These are phyloP conservation scores for Deilephila porcellus DNA, from an alignment of 2,888 invertebrate genomes.

Conservation along the genomic window DNA sequence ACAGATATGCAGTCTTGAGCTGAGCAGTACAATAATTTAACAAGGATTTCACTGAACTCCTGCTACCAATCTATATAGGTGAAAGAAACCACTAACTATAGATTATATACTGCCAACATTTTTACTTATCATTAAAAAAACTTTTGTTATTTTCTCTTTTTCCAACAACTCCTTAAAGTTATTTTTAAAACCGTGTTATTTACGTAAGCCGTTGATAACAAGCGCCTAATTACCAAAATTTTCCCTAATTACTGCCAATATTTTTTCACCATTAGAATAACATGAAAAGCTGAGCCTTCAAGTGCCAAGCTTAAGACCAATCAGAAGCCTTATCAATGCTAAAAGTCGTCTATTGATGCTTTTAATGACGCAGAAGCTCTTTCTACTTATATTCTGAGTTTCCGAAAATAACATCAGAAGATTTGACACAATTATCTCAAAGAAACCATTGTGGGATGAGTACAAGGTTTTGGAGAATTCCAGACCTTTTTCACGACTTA, in stretches of 20 bases:
- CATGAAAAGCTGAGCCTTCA: background rate
- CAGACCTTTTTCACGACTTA: too few relatives aligned
- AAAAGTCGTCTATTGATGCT: background rate
- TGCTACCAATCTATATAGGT: too few relatives aligned
- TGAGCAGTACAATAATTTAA: too few relatives aligned
- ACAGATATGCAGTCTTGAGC: too few relatives aligned
- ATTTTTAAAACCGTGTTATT: background rate
- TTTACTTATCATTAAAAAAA: too few relatives aligned
- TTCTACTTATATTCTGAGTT: background rate
- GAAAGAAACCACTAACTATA: too few relatives aligned
- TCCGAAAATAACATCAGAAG: background rate
- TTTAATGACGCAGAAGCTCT: background rate
- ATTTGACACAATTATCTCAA: background rate
- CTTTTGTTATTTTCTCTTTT: too few relatives aligned
- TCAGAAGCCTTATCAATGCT: constrained; percentile 9
- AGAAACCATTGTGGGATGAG: background rate
- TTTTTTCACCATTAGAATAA: background rate
- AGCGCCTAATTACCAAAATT: background rate
- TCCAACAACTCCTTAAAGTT: too few relatives aligned
- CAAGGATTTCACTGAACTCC: too few relatives aligned
- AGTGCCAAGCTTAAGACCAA: constrained; percentile 6
- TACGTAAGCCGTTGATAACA: background rate
- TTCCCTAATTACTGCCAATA: background rate
- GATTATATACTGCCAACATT: too few relatives aligned
- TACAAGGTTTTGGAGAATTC: background rate